These are phyloP conservation scores for Rhinolophus sinicus DNA, from an alignment of 2,113 vertebrate genomes.

Conservation along the genomic window DNA sequence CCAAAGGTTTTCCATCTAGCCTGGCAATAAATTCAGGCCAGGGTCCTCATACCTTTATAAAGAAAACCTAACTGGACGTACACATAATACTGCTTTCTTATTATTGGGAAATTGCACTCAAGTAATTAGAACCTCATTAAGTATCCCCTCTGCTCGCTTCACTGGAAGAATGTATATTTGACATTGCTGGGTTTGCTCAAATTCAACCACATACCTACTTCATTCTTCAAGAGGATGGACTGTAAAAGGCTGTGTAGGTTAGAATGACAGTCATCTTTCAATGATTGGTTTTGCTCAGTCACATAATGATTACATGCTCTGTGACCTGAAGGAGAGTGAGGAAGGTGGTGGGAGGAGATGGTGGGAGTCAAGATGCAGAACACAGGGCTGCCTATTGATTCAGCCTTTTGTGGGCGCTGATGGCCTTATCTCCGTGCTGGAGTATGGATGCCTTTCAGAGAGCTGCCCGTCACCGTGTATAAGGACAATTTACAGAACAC, in stretches of 20 bases:
- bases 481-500: background rate
- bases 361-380: background rate
- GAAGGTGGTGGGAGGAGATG: background rate
- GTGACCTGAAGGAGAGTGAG: background rate
- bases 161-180: background rate
- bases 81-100: constrained; percentile 2
- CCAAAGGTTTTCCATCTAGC: constrained; percentile 12
- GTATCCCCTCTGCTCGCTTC: background rate
- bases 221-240: background rate
- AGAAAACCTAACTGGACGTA: background rate
- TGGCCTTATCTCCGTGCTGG: background rate
- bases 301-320: background rate
- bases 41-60: background rate
- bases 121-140: background rate
- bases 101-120: background rate
- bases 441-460: background rate
- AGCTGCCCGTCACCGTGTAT: background rate
- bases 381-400: background rate
- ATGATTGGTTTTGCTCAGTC: background rate
- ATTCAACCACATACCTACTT: background rate
- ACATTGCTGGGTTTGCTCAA: background rate
- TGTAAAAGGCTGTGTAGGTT: background rate
- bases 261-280: background rate
- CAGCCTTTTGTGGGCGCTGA: background rate
- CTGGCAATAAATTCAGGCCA: background rate